These are phyloP conservation scores for Sylvia atricapilla DNA, from an alignment of 2,113 vertebrate species.

Conservation along the genomic window DNA sequence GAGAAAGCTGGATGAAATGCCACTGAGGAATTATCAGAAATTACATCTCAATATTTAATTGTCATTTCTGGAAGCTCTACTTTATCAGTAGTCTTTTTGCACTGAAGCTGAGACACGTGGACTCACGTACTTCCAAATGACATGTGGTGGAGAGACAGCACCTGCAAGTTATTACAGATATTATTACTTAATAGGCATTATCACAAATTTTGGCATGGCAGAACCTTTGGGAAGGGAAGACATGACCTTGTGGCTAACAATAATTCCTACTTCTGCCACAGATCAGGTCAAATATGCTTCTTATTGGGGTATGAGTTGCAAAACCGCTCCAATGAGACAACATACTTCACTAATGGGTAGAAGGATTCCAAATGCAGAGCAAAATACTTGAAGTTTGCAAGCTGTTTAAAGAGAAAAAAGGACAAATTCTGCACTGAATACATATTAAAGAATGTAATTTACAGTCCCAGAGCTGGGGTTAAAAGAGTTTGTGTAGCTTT, in stretches of 20 bases:
- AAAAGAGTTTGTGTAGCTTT: not conserved
- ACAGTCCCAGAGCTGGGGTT: not conserved
- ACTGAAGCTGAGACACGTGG: not conserved
- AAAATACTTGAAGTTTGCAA: not conserved
- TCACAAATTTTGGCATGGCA: not conserved
- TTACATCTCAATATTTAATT: not conserved
- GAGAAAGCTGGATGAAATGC: not conserved
- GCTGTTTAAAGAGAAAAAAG: not conserved
- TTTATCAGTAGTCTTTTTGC: not conserved
- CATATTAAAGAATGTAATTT: not conserved
- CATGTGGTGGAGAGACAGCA: too few species aligned
- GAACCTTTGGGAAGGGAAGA: not conserved
- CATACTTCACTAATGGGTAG: not conserved
- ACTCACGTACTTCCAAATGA: not conserved
- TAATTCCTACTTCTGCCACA: not conserved
- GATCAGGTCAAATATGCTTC: not conserved
- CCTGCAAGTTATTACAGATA: not conserved
- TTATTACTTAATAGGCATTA: not conserved
- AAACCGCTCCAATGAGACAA: not conserved
- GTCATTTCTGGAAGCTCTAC: not conserved
- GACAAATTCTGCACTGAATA: not conserved
- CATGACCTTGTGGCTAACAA: not conserved
- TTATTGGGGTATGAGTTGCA: not conserved
- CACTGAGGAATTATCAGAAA: not conserved
- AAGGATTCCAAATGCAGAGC: not conserved